phyloP scores from a whole-genome alignment of 2,797 vertebrate species.

The Chelon auratus region DNA sequence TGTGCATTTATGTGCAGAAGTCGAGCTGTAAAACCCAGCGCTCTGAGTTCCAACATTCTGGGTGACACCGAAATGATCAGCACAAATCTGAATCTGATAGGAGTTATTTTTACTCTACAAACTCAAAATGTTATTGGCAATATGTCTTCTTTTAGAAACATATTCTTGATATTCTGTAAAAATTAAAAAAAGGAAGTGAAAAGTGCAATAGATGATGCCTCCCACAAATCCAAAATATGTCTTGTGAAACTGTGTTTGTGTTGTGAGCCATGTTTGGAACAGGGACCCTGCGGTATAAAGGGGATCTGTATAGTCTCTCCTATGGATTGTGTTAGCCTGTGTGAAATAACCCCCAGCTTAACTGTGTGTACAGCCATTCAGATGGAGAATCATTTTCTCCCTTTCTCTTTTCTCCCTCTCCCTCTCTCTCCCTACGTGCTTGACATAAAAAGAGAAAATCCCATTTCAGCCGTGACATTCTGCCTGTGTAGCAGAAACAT shows the following conservation, averaged over 20 bases:
- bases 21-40: no score
- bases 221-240: not conserved
- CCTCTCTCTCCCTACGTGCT: conserved; percentile 37
- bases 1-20: no score
- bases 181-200: not conserved
- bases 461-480: conserved; percentile 79
- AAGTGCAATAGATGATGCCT: not conserved
- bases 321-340: conserved; percentile 60
- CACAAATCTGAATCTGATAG: no score
- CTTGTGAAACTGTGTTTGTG: not conserved
- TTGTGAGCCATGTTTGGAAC: conserved; percentile 43
- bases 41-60: no score
- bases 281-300: conserved; percentile 40
- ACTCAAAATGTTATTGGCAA: no score
- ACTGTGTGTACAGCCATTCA: conserved; percentile 67
- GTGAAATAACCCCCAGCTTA: conserved; percentile 73
- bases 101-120: no score
- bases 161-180: no score
- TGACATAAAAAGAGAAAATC: conserved; percentile 78
- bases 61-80: no score
- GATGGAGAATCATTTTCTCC: conserved; percentile 56
- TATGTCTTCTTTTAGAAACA: no score
- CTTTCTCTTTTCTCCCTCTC: conserved; percentile 3
- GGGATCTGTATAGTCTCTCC: conserved; percentile 58
- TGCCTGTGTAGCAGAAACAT: conserved; percentile 79